Evolutionary conservation across 2,888 invertebrate genomes (phyloP).

Genomic region (Drosophila anomelani): DNA sequence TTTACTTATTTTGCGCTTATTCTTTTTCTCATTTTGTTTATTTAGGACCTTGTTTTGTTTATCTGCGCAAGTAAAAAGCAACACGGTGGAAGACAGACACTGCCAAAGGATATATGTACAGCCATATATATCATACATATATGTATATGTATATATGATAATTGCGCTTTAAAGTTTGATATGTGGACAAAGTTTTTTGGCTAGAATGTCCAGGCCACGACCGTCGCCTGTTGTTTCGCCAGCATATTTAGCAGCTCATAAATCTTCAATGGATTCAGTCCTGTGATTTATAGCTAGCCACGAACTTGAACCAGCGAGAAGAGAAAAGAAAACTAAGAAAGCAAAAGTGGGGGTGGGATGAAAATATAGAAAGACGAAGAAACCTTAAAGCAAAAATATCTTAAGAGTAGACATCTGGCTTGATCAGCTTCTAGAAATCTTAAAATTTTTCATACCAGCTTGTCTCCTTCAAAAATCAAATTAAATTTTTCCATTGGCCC

Average conservation of each 20-base stretch:
- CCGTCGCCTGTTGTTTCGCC: constrained; percentile 28
- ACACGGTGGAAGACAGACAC: constrained; percentile 43
- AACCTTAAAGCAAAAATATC: constrained; percentile 16
- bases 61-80: constrained; percentile 61
- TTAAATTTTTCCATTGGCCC: background rate
- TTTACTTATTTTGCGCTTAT: constrained; percentile 48
- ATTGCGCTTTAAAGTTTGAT: constrained; percentile 59
- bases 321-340: constrained; percentile 13
- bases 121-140: constrained; percentile 17
- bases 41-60: constrained; percentile 77
- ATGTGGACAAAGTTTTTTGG: constrained; percentile 44
- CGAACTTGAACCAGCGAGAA: constrained; percentile 50
- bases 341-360: background rate
- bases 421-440: background rate
- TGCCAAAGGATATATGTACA: constrained; percentile 10
- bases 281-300: constrained; percentile 72
- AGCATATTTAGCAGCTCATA: constrained; percentile 81
- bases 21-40: constrained; percentile 71
- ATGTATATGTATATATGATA: constrained; percentile 53
- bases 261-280: constrained; percentile 76
- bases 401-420: background rate
- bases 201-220: constrained; percentile 22
- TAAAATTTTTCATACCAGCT: background rate
- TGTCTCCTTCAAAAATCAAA: background rate
- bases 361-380: background rate